Base-by-base conservation (phyloP, 2,113 vertebrate genomes). In the Carassius gibelio region DNA sequence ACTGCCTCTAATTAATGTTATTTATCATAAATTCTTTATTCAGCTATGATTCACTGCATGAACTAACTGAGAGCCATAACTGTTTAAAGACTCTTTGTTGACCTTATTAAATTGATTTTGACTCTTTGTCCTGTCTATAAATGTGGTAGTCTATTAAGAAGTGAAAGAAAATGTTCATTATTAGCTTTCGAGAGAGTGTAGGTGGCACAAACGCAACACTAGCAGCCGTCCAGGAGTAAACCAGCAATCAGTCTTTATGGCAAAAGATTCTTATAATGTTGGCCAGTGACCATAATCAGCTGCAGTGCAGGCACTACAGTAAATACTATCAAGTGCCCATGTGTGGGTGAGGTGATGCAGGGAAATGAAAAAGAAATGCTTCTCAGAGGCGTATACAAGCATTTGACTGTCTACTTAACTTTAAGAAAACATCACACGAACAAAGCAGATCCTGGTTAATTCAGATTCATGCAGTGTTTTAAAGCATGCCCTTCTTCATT, bases 401-500 rank as follows among this genome's bases (percentile, higher is more conserved):
- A 42, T 79, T 61, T 61, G 76, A 61, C 34, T 61, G 76, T 23
- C 57, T 62, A 61, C 21, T 80, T 30, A 23, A 64, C n/a, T 34
- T 59, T 17, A 5, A 26, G 61, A 68, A 66, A 50, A 50, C 13
- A 17, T 48, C 62, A 34, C 10, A 19, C 1, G 26, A 69, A 52
- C 26, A 82, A 82, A 71, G 80, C 17, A 36, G 45, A 71, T 36
- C 62, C 23, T 52, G 64, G 71, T 82, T 55, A 14, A 55, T 69
- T 71, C 45, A 34, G 64, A 82, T 82, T 15, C 34, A 9, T 68
- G 21, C 80, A 71, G 48, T 71, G 48, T 68, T 82, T 71, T 55
- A 82, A 36, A 50, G n/a, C 48, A 82, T 38, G 80, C 21, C 23
- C 78, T 38, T 36, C 57, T 79, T 79, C 21, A 62, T 79, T 57